Base-by-base conservation (phyloP, 1,140 invertebrate species). In the Leucophenga varia region DNA sequence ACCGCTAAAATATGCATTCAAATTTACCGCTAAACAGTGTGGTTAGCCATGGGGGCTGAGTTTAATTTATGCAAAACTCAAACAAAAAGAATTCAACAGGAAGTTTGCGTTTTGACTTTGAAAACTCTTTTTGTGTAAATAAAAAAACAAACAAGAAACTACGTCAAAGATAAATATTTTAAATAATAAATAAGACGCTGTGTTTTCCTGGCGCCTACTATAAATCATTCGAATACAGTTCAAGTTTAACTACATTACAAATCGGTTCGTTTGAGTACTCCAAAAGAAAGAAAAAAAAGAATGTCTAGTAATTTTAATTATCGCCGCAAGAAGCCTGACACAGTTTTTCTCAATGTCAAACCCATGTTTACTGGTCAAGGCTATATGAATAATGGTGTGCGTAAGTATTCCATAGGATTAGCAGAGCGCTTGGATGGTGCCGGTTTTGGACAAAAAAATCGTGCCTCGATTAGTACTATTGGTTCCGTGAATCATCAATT, bases 1-100 rank as follows among this genome's bases (percentile, higher is more conserved):
- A n/a, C n/a, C n/a, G n/a, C n/a, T n/a, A n/a, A n/a, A n/a, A n/a
- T n/a, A n/a, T n/a, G n/a, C n/a, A n/a, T n/a, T n/a, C n/a, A n/a
- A n/a, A n/a, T n/a, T n/a, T n/a, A n/a, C n/a, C n/a, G n/a, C n/a
- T n/a, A n/a, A n/a, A n/a, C n/a, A n/a, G n/a, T n/a, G n/a, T n/a
- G n/a, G n/a, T n/a, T n/a, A n/a, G n/a, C n/a, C n/a, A n/a, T n/a
- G n/a, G 22, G 22, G 22, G 22, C 10, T 10, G 10, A 5, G 22
- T 4, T 65, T 67, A 63, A 65, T 67, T 47, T 41, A 67, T 67
- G 40, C 63, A 67, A 16, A 67, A 67, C 53, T 50, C 41, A 67
- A 67, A 67, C 59, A n/a, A 67, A 59, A 38, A 30, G 53, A 67
- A 65, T 50, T 67, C 63, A 67, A 67, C 64, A 67, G 63, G 64